A percentile compares a stretch with the other conserved stretches of the same genome.
Conservation (phyloP, 2,888 invertebrate genomes). For the Aspidapion aeneum region DNA sequence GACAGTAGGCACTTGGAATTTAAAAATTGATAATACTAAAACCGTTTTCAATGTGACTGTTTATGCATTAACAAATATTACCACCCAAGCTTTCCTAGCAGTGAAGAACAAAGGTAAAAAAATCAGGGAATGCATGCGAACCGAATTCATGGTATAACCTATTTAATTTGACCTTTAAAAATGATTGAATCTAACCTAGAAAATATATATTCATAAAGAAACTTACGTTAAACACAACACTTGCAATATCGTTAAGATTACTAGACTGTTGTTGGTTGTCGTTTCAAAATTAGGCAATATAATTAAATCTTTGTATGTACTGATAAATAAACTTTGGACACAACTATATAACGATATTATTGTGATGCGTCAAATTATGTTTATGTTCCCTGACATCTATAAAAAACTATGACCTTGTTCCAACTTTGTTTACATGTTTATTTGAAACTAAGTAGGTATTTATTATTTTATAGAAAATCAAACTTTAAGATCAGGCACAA, state of each 20-base stretch:
- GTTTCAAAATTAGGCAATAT: neutral
- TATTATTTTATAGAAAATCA: neutral
- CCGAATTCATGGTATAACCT: no score
- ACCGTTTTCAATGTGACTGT: slow-evolving; percentile 38
- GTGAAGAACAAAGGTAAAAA: slow-evolving; percentile 23
- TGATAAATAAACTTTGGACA: neutral
- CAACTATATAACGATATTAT: neutral
- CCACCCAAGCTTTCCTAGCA: slow-evolving; percentile 24
- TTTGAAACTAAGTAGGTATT: neutral
- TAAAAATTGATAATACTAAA: slow-evolving; percentile 30
- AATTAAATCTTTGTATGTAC: neutral
- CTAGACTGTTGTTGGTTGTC: neutral
- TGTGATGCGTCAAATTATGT: neutral
- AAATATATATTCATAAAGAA: no score
- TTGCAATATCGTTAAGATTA: no score
- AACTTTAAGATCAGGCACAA: neutral
- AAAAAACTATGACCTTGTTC: slow-evolving; percentile 1
- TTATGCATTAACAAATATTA: slow-evolving; percentile 36
- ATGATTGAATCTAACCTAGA: neutral
- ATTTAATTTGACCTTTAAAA: no score
- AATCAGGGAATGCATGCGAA: no score
- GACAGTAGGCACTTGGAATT: slow-evolving; percentile 38
- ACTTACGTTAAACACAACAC: no score
- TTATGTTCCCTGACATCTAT: neutral
- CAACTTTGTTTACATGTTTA: neutral